Percentiles rank a stretch among this genome's conserved stretches.
phyloP scores from a whole-genome alignment of 2,113 vertebrate genomes.

The Microcebus ravelobensis region DNA sequence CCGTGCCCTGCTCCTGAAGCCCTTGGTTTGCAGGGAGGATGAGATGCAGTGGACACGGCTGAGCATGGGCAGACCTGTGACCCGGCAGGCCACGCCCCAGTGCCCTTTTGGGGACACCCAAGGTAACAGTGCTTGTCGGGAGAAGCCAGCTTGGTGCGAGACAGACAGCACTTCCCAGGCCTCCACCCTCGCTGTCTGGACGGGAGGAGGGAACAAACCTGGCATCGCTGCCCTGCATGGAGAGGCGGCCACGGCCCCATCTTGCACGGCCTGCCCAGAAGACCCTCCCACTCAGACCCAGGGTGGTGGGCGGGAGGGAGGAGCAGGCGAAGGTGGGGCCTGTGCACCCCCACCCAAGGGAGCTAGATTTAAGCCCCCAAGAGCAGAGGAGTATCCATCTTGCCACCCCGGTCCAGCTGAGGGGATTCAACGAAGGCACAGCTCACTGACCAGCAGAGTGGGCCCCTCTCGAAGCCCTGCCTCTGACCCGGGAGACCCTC shows the following conservation, averaged over 20 bases:
- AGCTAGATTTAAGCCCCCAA: not conserved
- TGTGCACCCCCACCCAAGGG: not conserved
- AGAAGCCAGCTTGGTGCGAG: not conserved
- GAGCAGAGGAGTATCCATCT: not conserved
- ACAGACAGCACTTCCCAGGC: not conserved
- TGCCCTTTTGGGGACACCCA: not conserved
- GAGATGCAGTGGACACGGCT: not conserved
- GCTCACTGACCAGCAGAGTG: not conserved
- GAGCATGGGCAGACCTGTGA: not conserved
- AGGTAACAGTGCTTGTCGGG: not conserved
- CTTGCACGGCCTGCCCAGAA: not conserved
- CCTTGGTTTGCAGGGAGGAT: not conserved
- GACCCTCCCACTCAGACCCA: too few species aligned
- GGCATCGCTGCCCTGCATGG: accelerated
- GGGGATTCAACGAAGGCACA: too few species aligned
- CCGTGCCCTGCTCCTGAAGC: not conserved
- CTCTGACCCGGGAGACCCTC: not conserved
- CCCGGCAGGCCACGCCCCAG: not conserved
- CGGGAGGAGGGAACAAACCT: too few species aligned
- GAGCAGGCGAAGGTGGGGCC: not conserved
- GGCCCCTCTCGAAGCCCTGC: not conserved
- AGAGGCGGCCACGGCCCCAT: accelerated
- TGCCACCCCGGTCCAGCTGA: not conserved
- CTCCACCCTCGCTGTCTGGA: not conserved
- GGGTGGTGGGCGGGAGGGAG: not conserved